Evolutionary conservation across 1,140 invertebrate genomes (phyloP), one percentile per base, ranked within the genome.

Genomic region (Drosophila kanapiae): DNA sequence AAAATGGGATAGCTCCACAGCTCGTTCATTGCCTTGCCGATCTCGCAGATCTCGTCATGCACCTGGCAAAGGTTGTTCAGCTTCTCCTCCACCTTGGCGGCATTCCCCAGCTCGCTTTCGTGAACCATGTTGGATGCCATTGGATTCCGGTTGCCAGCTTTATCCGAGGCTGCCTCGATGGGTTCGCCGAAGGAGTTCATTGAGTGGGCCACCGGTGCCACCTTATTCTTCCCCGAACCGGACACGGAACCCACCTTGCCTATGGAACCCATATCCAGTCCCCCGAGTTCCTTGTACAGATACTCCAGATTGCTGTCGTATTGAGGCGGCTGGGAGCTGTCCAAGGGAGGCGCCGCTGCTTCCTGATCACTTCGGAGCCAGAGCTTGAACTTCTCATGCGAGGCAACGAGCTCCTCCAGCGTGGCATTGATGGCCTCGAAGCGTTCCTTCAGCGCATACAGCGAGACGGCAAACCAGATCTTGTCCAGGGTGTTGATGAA

Each of bases 11-110:
- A 91, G 51, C 92, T 93, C 88, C 92, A 93, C 18, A 93, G 59
- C 29, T 83, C 88, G 58, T 93, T 93, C 51, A 92, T 68, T 7
- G 76, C 69, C 59, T 93, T 93, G 40, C 91, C 92, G 53, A 93
- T 92, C 67, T 93, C 92, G 33, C 92, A 93, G 33, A 93, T 82
- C 69, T 93, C 92, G 74, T 93, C 92, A 16, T 93, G 92, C 18
- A 93, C 72, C 62, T 92, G 92, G 42, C 92, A 93, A 6, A 93
- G 80, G 58, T 92, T 92, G 49, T 92, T 93, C 1, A 93, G 72
- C 59, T 92, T 92, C n/a, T 88, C 91, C 51, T 93, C 92, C 37
- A 93, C 82, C 42, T 93, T 91, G 6, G 63, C 59, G 6, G 74
- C 72, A 78, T 91, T 81, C 35, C 59, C 77, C 27, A 93, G 57